phyloP scores from a whole-genome alignment of 2,888 invertebrate species.

The Troilus luridus region DNA sequence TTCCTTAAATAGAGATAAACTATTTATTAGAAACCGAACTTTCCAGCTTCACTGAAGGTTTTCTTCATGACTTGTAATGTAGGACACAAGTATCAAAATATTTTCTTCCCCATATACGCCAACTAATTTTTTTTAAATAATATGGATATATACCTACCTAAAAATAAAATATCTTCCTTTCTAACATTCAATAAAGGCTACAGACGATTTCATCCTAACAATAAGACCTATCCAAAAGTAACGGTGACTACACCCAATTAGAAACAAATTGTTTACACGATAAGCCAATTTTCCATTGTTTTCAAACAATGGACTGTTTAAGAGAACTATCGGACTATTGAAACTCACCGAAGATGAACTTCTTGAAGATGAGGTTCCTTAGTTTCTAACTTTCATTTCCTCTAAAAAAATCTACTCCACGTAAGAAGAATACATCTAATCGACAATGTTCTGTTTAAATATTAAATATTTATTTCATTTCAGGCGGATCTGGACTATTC shows the following conservation, averaged over 20 bases:
- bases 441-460: neutral
- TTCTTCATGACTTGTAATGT: no score
- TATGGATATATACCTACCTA: neutral
- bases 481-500: neutral
- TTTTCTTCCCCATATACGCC: no score
- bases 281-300: constrained; percentile 17
- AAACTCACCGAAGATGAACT: neutral
- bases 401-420: neutral
- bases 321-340: neutral
- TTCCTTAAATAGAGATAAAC: no score
- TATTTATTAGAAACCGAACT: no score
- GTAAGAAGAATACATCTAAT: neutral
- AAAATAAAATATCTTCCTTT: neutral
- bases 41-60: no score
- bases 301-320: neutral
- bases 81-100: no score
- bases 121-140: no score
- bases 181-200: neutral
- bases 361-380: neutral
- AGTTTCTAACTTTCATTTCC: constrained; percentile 6
- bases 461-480: neutral
- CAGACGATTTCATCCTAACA: neutral
- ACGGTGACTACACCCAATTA: neutral
- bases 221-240: neutral
- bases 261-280: neutral